These are phyloP conservation scores for Spilarctia lutea DNA, from an alignment of 2,888 invertebrate species.

Conservation along the genomic window DNA sequence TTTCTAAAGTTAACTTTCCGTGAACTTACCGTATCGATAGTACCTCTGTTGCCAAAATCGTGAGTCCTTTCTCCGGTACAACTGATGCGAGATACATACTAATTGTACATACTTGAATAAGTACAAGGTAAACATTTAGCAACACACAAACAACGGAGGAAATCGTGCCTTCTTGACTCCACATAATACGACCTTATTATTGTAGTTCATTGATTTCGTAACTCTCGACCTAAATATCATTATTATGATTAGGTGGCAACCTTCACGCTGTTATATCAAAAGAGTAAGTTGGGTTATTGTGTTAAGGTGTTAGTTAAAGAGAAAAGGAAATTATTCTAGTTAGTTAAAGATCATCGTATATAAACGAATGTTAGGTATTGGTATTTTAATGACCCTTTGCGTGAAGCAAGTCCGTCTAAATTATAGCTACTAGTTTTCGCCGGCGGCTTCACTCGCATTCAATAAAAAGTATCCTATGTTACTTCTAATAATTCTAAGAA, in stretches of 20 bases:
- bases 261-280: slow-evolving; percentile 16
- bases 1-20: not conserved
- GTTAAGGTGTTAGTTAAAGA: not conserved
- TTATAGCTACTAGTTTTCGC: no score
- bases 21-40: not conserved
- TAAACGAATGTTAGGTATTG: not conserved
- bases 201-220: slow-evolving; percentile 24
- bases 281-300: not conserved
- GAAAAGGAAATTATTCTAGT: not conserved
- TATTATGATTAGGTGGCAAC: slow-evolving; percentile 19
- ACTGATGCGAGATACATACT: slow-evolving; percentile 25
- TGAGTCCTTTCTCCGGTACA: slow-evolving; percentile 7
- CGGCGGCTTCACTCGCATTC: no score
- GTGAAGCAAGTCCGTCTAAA: not conserved
- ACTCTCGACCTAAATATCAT: slow-evolving; percentile 24
- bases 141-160: slow-evolving; percentile 24
- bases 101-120: slow-evolving; percentile 30
- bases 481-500: no score
- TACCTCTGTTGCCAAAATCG: slow-evolving; percentile 13
- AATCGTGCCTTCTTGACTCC: slow-evolving; percentile 34
- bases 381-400: not conserved
- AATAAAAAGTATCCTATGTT: no score
- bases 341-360: not conserved
- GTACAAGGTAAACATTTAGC: slow-evolving; percentile 47
- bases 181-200: slow-evolving; percentile 39